These are phyloP conservation scores for Volucella bombylans DNA, from an alignment of 2,888 invertebrate species.

Conservation along the genomic window DNA sequence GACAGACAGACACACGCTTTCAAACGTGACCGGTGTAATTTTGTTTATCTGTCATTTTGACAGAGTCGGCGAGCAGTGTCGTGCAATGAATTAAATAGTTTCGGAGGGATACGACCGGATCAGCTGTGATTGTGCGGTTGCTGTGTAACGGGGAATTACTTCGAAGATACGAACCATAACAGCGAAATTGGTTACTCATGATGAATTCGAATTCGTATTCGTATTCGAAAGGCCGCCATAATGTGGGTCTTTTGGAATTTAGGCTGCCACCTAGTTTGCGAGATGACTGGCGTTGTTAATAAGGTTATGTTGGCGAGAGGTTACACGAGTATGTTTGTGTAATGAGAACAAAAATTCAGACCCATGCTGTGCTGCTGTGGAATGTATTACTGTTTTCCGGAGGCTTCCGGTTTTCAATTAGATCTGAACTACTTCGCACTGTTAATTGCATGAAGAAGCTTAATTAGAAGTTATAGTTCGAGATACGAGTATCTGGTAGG, in stretches of 20 bases:
- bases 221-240: conserved; percentile 6
- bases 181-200: conserved; percentile 40
- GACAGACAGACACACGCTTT: conserved; percentile 52
- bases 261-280: conserved; percentile 63
- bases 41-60: conserved; percentile 61
- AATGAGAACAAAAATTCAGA: not conserved
- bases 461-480: too few relatives aligned
- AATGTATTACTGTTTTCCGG: conserved; percentile 20
- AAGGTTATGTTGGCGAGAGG: conserved; percentile 19
- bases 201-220: conserved; percentile 32
- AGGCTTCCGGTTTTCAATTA: conserved; percentile 20
- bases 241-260: conserved; percentile 42
- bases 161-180: conserved; percentile 28
- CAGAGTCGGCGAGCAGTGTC: conserved; percentile 47
- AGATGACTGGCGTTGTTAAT: conserved; percentile 31
- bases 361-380: conserved; percentile 7
- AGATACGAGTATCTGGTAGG: too few relatives aligned
- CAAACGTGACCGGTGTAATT: conserved; percentile 68
- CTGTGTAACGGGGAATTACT: conserved; percentile 46
- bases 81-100: conserved; percentile 63
- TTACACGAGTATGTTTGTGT: not conserved
- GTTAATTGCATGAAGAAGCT: too few relatives aligned
- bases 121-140: not conserved
- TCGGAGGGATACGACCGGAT: conserved; percentile 16
- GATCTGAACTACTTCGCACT: too few relatives aligned